These are phyloP conservation scores for Epinotia ramella DNA, from an alignment of 2,888 invertebrate species.

Conservation along the genomic window DNA sequence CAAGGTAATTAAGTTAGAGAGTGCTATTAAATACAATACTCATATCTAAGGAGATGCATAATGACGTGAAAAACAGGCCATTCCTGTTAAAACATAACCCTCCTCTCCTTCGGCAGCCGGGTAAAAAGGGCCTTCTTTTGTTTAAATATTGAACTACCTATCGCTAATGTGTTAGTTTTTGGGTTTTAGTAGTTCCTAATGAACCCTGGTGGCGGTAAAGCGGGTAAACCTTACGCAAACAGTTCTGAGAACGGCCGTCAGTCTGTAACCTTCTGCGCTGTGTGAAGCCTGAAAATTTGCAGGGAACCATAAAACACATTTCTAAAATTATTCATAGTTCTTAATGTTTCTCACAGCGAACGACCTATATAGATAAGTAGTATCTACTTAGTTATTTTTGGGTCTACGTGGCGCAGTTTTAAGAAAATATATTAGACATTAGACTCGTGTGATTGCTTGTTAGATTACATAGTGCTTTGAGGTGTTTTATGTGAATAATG, in stretches of 20 bases:
- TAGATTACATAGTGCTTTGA: constrained; percentile 15
- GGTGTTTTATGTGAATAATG: constrained; percentile 57
- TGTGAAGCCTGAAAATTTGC: constrained; percentile 63
- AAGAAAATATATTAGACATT: neutral
- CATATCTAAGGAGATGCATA: neutral
- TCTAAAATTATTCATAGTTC: neutral
- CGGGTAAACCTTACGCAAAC: constrained; percentile 71
- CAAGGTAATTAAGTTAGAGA: neutral
- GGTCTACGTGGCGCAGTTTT: too few species aligned
- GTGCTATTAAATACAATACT: neutral
- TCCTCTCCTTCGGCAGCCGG: too few species aligned
- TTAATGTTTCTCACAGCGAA: neutral
- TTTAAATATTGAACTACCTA: too few species aligned
- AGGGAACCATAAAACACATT: neutral
- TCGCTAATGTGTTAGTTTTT: neutral
- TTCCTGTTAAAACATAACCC: too few species aligned
- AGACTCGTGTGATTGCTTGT: neutral
- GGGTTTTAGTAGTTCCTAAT: constrained; percentile 10
- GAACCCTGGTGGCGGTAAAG: constrained; percentile 58
- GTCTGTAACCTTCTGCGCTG: constrained; percentile 60
- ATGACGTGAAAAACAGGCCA: neutral
- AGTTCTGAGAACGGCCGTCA: constrained; percentile 67
- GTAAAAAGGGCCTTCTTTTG: too few species aligned
- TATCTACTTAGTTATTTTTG: neutral
- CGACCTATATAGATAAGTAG: neutral